phyloP scores from a whole-genome alignment of 2,797 vertebrate species.

The Hybognathus amarus region DNA sequence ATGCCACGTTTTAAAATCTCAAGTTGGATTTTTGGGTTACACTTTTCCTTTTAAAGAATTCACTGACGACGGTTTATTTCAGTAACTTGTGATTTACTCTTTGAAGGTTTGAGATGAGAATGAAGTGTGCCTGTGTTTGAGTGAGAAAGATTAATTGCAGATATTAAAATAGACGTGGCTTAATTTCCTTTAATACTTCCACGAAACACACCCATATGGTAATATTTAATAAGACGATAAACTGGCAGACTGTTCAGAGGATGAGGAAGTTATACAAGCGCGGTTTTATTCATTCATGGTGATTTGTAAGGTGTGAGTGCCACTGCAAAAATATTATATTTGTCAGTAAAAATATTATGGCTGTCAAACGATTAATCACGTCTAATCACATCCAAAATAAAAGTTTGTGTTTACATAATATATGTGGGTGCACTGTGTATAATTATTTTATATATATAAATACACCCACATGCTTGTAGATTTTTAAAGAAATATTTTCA shows the following conservation, averaged over 20 bases:
- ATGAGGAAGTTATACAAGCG: neutral
- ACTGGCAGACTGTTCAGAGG: neutral
- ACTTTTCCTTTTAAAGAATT: neutral
- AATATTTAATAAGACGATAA: neutral
- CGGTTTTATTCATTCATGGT: neutral
- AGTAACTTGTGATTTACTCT: neutral
- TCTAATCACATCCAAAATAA: too few species aligned
- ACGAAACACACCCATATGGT: neutral
- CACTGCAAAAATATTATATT: neutral
- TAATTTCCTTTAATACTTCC: constrained; percentile 9
- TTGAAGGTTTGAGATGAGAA: neutral
- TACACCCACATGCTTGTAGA: too few species aligned
- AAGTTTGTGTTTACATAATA: too few species aligned
- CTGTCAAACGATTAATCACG: too few species aligned
- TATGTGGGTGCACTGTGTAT: too few species aligned
- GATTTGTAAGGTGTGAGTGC: neutral
- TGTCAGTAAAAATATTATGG: neutral
- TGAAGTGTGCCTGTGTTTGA: neutral
- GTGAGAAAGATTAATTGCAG: neutral
- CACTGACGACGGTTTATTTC: neutral
- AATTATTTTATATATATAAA: too few species aligned
- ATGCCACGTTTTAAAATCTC: neutral
- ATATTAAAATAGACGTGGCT: neutral
- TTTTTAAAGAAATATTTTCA: too few species aligned
- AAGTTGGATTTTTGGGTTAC: neutral